Evolutionary conservation across 2,797 vertebrate species (phyloP).

Genomic region (Forpus xanthops): DNA sequence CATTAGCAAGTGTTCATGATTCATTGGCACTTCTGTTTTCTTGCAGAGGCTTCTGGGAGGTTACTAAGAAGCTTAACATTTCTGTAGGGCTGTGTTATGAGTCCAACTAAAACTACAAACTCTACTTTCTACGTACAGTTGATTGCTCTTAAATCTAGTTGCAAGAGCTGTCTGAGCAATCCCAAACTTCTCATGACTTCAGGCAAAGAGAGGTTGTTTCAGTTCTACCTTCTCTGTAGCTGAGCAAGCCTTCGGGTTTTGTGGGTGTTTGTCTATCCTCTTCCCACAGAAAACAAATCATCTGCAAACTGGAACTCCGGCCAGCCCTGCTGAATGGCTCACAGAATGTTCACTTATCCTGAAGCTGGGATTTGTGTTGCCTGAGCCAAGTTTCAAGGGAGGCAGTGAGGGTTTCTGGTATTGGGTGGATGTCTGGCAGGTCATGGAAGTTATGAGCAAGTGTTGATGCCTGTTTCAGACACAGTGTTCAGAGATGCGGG

Average conservation of each 20-base stretch:
- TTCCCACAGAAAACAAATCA: slow-evolving; percentile 18
- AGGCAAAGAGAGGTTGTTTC: background rate
- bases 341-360: slow-evolving; percentile 25
- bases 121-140: background rate
- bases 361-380: slow-evolving; percentile 20
- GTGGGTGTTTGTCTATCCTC: background rate
- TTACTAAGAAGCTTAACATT: background rate
- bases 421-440: background rate
- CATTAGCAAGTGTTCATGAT: background rate
- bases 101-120: background rate
- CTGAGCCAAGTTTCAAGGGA: slow-evolving; percentile 4
- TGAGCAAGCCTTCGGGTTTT: background rate
- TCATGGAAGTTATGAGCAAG: background rate
- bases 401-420: background rate
- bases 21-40: background rate
- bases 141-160: background rate
- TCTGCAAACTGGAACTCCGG: slow-evolving; percentile 3
- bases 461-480: background rate
- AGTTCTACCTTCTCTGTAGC: background rate
- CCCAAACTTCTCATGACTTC: background rate
- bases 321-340: slow-evolving; percentile 21
- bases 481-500: background rate
- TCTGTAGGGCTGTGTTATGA: background rate
- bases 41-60: background rate
- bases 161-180: background rate